Evolutionary conservation across 2,888 invertebrate species (phyloP).

Genomic region (Crepidodera aurea): DNA sequence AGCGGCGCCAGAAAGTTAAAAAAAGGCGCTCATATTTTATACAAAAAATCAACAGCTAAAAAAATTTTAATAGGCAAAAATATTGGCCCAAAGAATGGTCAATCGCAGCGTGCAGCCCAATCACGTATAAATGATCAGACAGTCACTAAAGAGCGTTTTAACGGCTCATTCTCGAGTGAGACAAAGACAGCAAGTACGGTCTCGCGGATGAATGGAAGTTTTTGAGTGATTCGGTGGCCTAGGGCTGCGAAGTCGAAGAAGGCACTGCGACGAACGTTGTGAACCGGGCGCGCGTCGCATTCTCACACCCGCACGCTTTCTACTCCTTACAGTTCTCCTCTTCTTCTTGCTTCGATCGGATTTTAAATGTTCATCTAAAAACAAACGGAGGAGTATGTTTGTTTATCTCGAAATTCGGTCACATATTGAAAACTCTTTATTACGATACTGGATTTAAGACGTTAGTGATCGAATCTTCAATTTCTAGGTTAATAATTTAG

Average conservation of each 20-base stretch:
- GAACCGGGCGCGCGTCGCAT: slow-evolving; percentile 59
- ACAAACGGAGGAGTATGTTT: too few species aligned
- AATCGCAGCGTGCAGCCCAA: neutral
- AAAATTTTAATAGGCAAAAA: slow-evolving; percentile 2
- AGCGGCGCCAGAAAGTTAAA: neutral
- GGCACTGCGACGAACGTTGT: slow-evolving; percentile 48
- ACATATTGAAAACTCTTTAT: too few species aligned
- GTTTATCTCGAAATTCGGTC: too few species aligned
- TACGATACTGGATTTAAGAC: too few species aligned
- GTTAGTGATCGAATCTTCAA: too few species aligned
- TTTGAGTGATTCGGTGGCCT: slow-evolving; percentile 45
- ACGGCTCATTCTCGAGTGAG: neutral
- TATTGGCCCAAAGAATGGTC: neutral
- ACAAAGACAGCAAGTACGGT: neutral
- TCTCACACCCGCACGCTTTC: slow-evolving; percentile 61
- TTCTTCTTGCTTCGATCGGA: neutral
- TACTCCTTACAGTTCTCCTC: slow-evolving; percentile 7
- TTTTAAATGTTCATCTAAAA: too few species aligned
- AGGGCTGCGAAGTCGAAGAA: slow-evolving; percentile 48
- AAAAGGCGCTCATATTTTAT: neutral
- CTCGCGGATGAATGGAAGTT: slow-evolving; percentile 41
- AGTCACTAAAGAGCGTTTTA: neutral
- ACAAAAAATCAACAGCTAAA: neutral
- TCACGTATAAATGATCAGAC: neutral
- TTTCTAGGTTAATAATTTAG: too few species aligned